Evolutionary conservation across 2,888 invertebrate species (phyloP).

Genomic region (Noctua janthe): DNA sequence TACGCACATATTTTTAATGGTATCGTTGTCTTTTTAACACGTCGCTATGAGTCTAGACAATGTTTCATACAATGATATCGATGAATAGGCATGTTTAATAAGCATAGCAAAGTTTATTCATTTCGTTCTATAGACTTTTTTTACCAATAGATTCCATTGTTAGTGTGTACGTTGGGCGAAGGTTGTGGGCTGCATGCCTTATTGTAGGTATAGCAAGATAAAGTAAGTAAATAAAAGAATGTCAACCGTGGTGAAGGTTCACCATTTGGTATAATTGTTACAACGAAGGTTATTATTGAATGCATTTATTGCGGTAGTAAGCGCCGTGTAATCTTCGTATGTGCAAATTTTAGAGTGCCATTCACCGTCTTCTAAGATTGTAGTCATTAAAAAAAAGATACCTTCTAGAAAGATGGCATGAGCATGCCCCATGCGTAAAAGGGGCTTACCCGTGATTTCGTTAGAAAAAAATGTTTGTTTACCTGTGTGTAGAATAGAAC

Average conservation of each 20-base stretch:
- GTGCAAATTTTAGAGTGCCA: not conserved
- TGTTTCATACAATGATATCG: not conserved
- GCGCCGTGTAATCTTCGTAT: conserved; percentile 13
- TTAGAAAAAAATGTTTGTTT: conserved; percentile 17
- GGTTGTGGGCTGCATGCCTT: conserved; percentile 43
- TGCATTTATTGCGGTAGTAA: conserved; percentile 31
- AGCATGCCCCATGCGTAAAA: not conserved
- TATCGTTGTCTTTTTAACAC: not conserved
- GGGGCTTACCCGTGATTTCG: not conserved
- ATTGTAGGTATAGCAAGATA: conserved; percentile 60
- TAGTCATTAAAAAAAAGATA: not conserved
- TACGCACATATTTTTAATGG: not conserved
- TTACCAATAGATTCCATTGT: conserved; percentile 42
- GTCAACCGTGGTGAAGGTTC: conserved; percentile 56
- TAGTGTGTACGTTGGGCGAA: conserved; percentile 38
- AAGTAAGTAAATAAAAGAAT: conserved; percentile 59
- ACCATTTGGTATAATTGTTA: conserved; percentile 59
- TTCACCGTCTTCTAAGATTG: too few relatives aligned
- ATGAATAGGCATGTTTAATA: conserved; percentile 3
- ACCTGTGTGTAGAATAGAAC: conserved; percentile 95
- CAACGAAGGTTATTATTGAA: conserved; percentile 58
- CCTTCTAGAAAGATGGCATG: not conserved
- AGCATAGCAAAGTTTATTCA: not conserved
- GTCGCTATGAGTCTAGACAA: not conserved
- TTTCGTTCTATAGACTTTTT: conserved; percentile 18